Conservation (phyloP, 2,888 invertebrate species). For the Lepidonotus clava region DNA sequence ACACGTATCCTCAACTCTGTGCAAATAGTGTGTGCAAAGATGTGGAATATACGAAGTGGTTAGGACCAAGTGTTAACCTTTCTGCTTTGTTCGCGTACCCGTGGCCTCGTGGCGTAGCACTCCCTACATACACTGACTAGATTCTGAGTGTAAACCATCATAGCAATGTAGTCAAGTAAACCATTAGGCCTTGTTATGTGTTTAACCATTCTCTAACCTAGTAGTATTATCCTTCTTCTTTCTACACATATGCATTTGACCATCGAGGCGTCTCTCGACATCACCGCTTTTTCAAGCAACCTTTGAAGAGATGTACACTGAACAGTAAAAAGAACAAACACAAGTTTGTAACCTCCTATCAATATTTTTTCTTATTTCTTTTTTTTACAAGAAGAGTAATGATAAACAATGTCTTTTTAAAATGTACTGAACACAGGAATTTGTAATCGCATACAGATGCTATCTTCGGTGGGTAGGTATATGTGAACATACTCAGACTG, state of each 20-base stretch:
- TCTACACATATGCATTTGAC: background rate
- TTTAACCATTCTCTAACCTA: background rate
- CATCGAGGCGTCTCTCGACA: background rate
- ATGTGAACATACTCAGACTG: no score
- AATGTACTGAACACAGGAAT: no score
- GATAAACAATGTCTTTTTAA: no score
- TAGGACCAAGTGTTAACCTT: background rate
- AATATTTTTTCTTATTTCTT: no score
- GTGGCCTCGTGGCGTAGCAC: background rate
- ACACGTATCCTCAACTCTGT: no score
- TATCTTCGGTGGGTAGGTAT: no score
- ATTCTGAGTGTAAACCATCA: background rate
- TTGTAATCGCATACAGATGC: no score
- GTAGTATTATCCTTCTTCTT: background rate
- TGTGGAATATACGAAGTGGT: background rate
- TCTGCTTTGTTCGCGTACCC: background rate
- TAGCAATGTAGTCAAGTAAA: background rate
- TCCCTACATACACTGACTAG: background rate
- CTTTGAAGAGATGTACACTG: constrained; percentile 3
- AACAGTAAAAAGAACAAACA: constrained; percentile 1
- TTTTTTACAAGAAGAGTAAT: no score
- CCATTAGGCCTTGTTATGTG: background rate
- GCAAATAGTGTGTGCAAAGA: background rate
- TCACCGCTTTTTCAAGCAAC: constrained; percentile 15
- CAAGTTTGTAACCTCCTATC: no score